phyloP scores from a whole-genome alignment of 2,888 invertebrate species.

The Orthonychiurus folsomi region DNA sequence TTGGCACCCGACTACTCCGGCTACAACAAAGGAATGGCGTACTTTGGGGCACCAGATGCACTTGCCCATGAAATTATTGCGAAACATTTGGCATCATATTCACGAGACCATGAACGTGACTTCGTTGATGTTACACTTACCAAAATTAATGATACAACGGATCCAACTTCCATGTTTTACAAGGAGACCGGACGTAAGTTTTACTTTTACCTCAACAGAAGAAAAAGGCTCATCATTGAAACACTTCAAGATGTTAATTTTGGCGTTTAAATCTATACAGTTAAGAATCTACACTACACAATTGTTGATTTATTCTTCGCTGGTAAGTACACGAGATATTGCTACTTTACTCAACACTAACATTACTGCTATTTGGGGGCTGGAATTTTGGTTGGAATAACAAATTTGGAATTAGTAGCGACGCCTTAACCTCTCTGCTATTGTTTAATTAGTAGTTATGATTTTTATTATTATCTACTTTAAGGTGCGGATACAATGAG shows the following conservation, averaged over 20 bases:
- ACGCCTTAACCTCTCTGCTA: no score
- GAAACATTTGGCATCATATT: conserved; percentile 33
- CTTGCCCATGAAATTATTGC: conserved; percentile 31
- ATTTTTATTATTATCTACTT: no score
- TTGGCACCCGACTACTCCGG: conserved; percentile 30
- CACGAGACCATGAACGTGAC: conserved; percentile 32
- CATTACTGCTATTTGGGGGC: no score
- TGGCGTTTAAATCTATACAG: conserved; percentile 4
- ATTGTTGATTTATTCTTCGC: conserved; percentile 22
- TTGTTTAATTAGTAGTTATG: no score
- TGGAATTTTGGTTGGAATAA: no score
- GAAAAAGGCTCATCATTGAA: no score
- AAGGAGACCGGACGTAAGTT: conserved; percentile 20
- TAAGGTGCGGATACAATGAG: conserved; percentile 21
- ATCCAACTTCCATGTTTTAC: conserved; percentile 34
- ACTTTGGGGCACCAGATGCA: conserved; percentile 32
- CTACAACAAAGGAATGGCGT: conserved; percentile 30
- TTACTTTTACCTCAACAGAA: background rate
- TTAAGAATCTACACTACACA: conserved; percentile 22
- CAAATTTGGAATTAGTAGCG: no score
- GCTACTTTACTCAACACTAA: no score
- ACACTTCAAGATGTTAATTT: background rate
- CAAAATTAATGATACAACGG: conserved; percentile 33
- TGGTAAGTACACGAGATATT: no score
- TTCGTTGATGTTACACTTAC: conserved; percentile 40